A percentile compares a stretch with the other conserved stretches of the same genome.
Conservation (phyloP, 1,140 invertebrate genomes). For the Calycopis cecrops region DNA sequence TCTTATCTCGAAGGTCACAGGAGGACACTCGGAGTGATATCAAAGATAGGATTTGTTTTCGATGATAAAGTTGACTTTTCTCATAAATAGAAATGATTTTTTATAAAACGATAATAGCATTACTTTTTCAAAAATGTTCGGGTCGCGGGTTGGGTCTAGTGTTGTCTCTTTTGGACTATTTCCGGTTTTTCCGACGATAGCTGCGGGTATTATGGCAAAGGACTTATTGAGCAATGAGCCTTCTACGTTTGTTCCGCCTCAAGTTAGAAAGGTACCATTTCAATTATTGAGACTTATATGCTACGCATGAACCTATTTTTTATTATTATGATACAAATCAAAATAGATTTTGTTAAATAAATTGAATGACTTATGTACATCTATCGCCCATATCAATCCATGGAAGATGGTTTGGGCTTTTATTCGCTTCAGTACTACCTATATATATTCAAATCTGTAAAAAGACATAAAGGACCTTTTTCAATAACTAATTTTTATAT, state of each 20-base stretch:
- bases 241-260: neutral
- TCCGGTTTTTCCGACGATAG: slow-evolving; percentile 26
- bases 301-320: neutral
- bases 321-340: no score
- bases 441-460: no score
- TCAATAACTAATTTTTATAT: no score
- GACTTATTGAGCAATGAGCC: slow-evolving; percentile 25
- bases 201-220: slow-evolving; percentile 26
- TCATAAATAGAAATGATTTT: neutral
- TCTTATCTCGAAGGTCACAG: no score
- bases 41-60: slow-evolving; percentile 11
- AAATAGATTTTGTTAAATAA: no score
- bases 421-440: no score
- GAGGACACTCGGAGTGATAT: neutral
- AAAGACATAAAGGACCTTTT: no score
- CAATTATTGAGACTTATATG: neutral
- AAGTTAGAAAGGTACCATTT: slow-evolving; percentile 5
- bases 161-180: slow-evolving; percentile 28
- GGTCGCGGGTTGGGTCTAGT: slow-evolving; percentile 21
- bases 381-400: no score
- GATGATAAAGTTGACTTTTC: neutral
- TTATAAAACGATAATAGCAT: neutral
- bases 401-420: no score
- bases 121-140: slow-evolving; percentile 23
- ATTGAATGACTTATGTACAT: no score